Percentiles rank a stretch among this genome's conserved stretches.
These are phyloP conservation scores for Falco novaeseelandiae DNA, from an alignment of 2,797 vertebrate species.

Conservation along the genomic window DNA sequence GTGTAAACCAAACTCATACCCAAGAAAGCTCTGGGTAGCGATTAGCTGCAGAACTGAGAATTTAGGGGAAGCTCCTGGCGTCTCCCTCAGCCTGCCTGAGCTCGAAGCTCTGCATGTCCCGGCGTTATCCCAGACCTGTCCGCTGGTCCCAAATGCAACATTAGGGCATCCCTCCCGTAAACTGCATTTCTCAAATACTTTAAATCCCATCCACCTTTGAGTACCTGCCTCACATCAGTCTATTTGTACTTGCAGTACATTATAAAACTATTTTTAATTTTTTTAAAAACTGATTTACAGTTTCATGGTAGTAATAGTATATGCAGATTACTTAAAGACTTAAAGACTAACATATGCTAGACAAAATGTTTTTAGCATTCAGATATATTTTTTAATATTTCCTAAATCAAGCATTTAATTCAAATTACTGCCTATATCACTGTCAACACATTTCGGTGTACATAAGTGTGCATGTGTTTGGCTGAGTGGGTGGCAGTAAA, in stretches of 20 bases:
- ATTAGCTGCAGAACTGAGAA: neutral
- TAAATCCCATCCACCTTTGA: neutral
- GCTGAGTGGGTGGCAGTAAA: neutral
- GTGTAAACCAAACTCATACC: neutral
- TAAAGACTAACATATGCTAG: neutral
- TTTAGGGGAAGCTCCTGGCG: neutral
- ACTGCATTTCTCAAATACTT: neutral
- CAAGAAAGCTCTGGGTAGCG: neutral
- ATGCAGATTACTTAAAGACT: neutral
- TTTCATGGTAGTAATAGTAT: neutral
- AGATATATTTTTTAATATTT: neutral
- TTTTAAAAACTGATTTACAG: neutral
- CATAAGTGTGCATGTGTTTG: neutral
- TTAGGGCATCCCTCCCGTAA: neutral
- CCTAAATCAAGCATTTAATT: neutral
- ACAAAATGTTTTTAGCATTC: neutral
- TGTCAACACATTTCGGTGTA: neutral
- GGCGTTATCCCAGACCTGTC: neutral
- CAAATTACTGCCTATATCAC: neutral
- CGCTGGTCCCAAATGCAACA: accelerated
- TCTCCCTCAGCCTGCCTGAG: neutral
- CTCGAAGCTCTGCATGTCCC: accelerated
- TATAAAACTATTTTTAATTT: neutral
- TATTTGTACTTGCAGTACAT: neutral
- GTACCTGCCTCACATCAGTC: neutral